Conservation (phyloP, 2,113 vertebrate genomes). For the Andinoacara biseriatus region DNA sequence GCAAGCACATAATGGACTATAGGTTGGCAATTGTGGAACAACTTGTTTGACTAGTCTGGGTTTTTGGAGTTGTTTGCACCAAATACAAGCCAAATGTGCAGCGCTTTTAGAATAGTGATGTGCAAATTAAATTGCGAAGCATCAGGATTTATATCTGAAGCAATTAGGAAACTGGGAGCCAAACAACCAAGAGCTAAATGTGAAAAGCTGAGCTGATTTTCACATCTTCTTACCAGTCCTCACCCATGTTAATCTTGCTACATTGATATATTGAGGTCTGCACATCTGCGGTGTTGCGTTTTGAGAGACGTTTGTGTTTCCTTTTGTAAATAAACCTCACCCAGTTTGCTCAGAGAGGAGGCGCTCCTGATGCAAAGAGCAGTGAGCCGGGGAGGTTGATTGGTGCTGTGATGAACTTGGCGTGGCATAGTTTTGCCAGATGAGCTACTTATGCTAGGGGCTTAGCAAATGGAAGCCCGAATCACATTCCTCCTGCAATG, state of each 20-base stretch:
- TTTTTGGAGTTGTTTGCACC: background rate
- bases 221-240: background rate
- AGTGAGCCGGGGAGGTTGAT: background rate
- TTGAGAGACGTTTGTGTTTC: background rate
- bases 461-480: slow-evolving; percentile 27
- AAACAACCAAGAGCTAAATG: background rate
- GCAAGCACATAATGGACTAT: background rate
- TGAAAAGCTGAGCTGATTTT: background rate
- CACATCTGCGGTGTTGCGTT: background rate
- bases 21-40: slow-evolving; percentile 1
- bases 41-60: slow-evolving; percentile 12
- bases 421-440: slow-evolving; percentile 7
- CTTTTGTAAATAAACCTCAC: background rate
- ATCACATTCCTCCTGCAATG: slow-evolving; percentile 36
- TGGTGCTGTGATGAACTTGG: background rate
- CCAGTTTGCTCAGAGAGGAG: background rate
- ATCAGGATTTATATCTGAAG: background rate
- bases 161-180: background rate
- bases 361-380: background rate
- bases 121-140: background rate
- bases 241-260: background rate
- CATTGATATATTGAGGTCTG: background rate
- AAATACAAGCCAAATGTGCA: background rate
- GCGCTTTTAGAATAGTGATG: background rate
- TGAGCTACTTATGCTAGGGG: slow-evolving; percentile 38